Base-by-base conservation (phyloP, 1,140 invertebrate genomes). In the Parapsyche elsis region DNA sequence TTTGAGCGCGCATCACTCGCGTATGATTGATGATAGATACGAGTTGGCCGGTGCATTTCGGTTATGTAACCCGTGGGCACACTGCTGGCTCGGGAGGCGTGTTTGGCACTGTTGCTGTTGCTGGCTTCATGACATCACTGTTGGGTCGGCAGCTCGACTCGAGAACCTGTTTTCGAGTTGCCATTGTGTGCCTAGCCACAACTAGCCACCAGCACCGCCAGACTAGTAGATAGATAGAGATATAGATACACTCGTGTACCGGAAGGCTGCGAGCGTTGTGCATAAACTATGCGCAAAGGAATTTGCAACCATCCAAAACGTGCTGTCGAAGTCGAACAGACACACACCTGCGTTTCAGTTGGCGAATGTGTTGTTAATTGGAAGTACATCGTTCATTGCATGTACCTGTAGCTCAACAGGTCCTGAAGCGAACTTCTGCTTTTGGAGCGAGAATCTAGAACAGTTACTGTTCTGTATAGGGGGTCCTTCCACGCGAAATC, bases 61-160 rank as follows among this genome's bases (percentile, higher is more conserved):
- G 57, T 77, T 77, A 64, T 67, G 75, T 21, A 77, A 76, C n/a
- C 53, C 53, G 19, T 16, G 19, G 53, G 14, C 53, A 67, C 64
- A 67, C 64, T 24, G 26, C 16, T 16, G 71, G 70, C 30, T 74
- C 71, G 71, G 71, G 38, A 75, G 73, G 49, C 73, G 49, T 67
- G 75, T 77, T 77, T 77, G 75, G 75, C 75, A 77, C 75, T 75
- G 44, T 45, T 67, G 64, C 64, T 67, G 64, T 26, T 26, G 10
- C n/a, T 45, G 9, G 73, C 73, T 49, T 53, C 75, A 77, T 77
- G 75, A 77, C 75, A 77, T 77, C 75, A 77, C 26, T 77, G 23
- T 53, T 45, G 21, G 74, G 30, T 38, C 30, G 30, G 30, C 74
- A 23, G 46, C 46, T 16, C 44, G 49, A 57, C 5, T 1, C 5